These are phyloP conservation scores for Tubiluchus corallicola DNA, from an alignment of 2,888 invertebrate species.

Conservation along the genomic window DNA sequence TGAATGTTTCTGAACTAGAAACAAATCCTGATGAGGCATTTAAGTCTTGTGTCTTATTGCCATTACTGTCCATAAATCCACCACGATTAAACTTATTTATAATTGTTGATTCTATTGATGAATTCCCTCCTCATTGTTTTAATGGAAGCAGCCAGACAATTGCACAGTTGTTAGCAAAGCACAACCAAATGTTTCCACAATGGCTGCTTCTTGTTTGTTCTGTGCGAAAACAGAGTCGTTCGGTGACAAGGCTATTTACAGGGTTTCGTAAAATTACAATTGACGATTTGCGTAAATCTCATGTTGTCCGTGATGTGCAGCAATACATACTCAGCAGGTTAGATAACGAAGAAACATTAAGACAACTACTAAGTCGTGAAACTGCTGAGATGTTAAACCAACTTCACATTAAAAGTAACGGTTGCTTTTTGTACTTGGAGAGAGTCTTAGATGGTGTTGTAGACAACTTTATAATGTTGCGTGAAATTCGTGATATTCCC, in stretches of 20 bases:
- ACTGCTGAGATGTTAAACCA: constrained; percentile 89
- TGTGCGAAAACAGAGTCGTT: constrained; percentile 54
- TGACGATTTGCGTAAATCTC: constrained; percentile 62
- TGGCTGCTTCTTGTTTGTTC: constrained; percentile 82
- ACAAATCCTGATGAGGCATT: constrained; percentile 78
- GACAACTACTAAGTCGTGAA: constrained; percentile 70
- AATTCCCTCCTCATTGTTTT: constrained; percentile 32
- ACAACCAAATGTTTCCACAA: constrained; percentile 74
- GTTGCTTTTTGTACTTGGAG: constrained; percentile 34
- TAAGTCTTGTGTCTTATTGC: constrained; percentile 66
- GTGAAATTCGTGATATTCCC: constrained; percentile 76
- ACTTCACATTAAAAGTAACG: constrained; percentile 85
- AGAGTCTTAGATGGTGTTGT: constrained; percentile 66
- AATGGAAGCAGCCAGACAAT: constrained; percentile 19
- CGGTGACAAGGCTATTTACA: constrained; percentile 46
- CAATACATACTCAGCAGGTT: constrained; percentile 76
- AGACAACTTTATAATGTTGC: constrained; percentile 73
- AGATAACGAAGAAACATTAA: constrained; percentile 67
- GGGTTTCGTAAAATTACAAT: constrained; percentile 72
- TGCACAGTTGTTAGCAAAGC: constrained; percentile 56
- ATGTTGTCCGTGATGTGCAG: constrained; percentile 80
- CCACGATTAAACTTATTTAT: constrained; percentile 60
- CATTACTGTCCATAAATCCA: constrained; percentile 62
- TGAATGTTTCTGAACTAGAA: constrained; percentile 58
- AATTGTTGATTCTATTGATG: constrained; percentile 73